Percentiles rank a stretch among this genome's conserved stretches.
Evolutionary conservation across 2,888 invertebrate species (phyloP).

Genomic region (Dynastes grantii): DNA sequence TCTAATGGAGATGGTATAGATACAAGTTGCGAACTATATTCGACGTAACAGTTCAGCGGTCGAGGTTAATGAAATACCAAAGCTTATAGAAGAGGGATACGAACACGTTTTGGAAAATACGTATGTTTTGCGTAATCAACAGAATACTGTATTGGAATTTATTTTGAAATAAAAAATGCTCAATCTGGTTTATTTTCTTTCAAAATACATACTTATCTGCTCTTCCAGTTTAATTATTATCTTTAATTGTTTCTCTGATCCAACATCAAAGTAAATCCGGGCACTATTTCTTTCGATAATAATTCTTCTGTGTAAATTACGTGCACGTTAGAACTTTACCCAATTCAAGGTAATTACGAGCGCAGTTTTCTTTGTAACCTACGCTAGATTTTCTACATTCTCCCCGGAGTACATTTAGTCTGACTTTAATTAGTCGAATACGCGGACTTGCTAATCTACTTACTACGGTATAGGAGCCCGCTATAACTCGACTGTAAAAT

Average conservation of each 20-base stretch:
- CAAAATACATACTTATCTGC: no score
- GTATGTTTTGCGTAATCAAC: no score
- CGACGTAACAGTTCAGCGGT: no score
- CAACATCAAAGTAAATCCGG: not conserved
- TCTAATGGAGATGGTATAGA: no score
- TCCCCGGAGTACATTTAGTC: constrained; percentile 10
- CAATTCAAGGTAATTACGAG: constrained; percentile 21
- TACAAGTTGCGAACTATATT: no score
- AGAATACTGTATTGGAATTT: no score
- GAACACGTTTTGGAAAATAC: no score
- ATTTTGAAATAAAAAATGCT: no score
- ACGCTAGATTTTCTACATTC: constrained; percentile 16
- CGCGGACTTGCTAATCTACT: constrained; percentile 20
- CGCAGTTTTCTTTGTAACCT: constrained; percentile 22
- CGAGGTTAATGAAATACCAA: no score
- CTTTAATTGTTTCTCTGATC: not conserved
- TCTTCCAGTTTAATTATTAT: no score
- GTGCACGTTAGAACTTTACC: not conserved
- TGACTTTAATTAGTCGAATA: constrained; percentile 17
- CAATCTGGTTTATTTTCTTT: no score
- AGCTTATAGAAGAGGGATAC: no score
- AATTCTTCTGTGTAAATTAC: not conserved
- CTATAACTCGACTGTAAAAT: constrained; percentile 9
- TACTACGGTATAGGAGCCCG: constrained; percentile 5
- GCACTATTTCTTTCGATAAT: not conserved